Percentiles rank a stretch among this genome's conserved stretches.
Evolutionary conservation across 2,888 invertebrate species (phyloP).

Genomic region (Frankliniella fusca): DNA sequence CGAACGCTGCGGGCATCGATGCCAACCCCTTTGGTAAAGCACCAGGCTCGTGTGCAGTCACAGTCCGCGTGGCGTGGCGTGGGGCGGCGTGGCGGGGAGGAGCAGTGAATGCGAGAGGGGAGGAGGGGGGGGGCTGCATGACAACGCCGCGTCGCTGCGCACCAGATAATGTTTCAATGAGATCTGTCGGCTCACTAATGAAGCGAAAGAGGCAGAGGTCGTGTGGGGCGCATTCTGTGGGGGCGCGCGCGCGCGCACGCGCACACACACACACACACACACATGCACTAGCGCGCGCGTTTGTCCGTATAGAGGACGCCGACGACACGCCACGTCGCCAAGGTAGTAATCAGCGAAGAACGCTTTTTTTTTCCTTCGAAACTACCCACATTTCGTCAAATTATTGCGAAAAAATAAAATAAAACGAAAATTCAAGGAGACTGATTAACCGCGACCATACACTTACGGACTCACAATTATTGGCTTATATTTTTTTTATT

Average conservation of each 20-base stretch:
- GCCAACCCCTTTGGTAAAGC: too few species aligned
- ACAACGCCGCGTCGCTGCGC: neutral
- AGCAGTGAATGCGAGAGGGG: too few species aligned
- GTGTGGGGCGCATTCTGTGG: slow-evolving; percentile 2
- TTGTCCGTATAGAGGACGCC: neutral
- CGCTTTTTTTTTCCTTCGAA: too few species aligned
- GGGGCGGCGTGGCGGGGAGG: neutral
- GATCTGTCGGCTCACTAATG: slow-evolving; percentile 9
- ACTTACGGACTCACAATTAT: too few species aligned
- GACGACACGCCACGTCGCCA: neutral
- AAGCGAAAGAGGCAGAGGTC: slow-evolving; percentile 16
- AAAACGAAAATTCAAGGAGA: too few species aligned
- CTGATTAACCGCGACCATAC: too few species aligned
- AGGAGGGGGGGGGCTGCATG: neutral
- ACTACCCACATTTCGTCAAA: neutral
- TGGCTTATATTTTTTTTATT: too few species aligned
- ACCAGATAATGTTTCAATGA: slow-evolving; percentile 21
- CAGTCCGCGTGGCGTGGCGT: neutral
- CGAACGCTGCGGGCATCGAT: too few species aligned
- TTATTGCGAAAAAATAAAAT: too few species aligned
- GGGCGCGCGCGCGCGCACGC: neutral
- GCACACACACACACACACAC: neutral
- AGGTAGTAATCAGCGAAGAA: too few species aligned
- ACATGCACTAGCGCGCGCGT: neutral
- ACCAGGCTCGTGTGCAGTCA: neutral